These are phyloP conservation scores for Thamnophis elegans DNA, from an alignment of 2,797 vertebrate species.

Conservation along the genomic window DNA sequence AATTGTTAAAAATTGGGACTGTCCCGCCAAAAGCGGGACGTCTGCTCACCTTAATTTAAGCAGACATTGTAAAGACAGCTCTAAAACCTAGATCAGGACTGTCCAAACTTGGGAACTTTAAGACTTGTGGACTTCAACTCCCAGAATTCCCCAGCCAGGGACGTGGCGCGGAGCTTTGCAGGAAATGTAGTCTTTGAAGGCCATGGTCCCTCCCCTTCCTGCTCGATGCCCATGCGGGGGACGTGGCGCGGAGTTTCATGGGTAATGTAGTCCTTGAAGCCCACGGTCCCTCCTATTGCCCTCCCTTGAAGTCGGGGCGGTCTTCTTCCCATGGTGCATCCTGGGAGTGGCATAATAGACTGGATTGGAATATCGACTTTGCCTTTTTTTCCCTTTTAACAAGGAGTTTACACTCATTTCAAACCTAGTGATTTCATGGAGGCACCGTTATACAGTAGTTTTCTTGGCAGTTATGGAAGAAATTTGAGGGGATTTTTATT, in stretches of 20 bases:
- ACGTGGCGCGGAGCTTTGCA: neutral
- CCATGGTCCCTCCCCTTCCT: rapidly evolving
- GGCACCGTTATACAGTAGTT: neutral
- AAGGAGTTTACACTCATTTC: neutral
- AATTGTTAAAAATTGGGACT: no score
- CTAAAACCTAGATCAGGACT: neutral
- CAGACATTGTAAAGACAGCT: neutral
- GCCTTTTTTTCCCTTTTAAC: neutral
- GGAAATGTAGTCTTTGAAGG: neutral
- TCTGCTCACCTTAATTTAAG: no score
- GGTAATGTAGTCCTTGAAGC: neutral
- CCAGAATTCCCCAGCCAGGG: no score
- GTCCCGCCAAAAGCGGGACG: no score
- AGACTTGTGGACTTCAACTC: no score
- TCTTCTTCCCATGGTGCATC: neutral
- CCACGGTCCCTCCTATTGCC: rapidly evolving
- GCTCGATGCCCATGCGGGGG: no score
- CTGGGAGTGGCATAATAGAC: neutral
- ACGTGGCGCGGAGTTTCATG: neutral
- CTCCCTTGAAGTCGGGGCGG: neutral
- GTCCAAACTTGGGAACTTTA: no score
- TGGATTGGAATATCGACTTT: rapidly evolving
- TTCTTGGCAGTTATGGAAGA: neutral
- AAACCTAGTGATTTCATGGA: neutral
- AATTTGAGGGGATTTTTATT: neutral